Evolutionary conservation across 2,113 vertebrate genomes (phyloP).

Genomic region (Spea bombifrons): DNA sequence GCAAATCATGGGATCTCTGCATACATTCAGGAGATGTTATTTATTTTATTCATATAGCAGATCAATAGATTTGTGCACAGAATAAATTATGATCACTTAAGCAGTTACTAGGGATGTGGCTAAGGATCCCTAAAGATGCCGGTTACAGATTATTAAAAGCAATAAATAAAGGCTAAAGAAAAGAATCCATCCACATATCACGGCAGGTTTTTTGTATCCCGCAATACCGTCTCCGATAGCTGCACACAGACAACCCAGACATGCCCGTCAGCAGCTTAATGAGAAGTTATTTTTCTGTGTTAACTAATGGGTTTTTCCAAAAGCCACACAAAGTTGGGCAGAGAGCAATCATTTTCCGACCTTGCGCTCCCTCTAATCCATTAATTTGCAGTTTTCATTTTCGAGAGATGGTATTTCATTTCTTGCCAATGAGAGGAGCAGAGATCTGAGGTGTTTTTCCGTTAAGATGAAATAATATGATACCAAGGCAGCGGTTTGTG

Average conservation of each 20-base stretch:
- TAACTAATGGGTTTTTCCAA: slow-evolving; percentile 38
- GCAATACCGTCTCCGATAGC: slow-evolving; percentile 3
- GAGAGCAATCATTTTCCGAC: slow-evolving; percentile 30
- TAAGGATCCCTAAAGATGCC: slow-evolving; percentile 1
- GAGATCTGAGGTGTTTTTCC: slow-evolving; percentile 34
- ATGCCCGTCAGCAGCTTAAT: slow-evolving; percentile 27
- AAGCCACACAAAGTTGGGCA: slow-evolving; percentile 27
- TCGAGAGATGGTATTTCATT: slow-evolving; percentile 29
- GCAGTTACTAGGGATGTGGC: background rate
- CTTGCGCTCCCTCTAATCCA: slow-evolving; percentile 33
- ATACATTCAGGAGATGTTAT: too few species aligned
- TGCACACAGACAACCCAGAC: slow-evolving; percentile 7
- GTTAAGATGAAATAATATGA: slow-evolving; percentile 45
- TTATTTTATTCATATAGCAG: background rate
- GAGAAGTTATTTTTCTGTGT: slow-evolving; percentile 44
- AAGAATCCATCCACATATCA: slow-evolving; percentile 11
- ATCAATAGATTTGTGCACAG: background rate
- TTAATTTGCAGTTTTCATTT: slow-evolving; percentile 40
- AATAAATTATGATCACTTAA: background rate
- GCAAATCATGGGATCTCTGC: too few species aligned
- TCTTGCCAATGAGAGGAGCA: slow-evolving; percentile 1
- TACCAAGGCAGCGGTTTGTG: slow-evolving; percentile 33
- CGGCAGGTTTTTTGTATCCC: slow-evolving; percentile 6
- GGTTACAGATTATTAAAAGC: slow-evolving; percentile 36
- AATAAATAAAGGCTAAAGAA: slow-evolving; percentile 25